A percentile compares a stretch with the other conserved stretches of the same genome.
These are phyloP conservation scores for Rachycentron canadum DNA, from an alignment of 2,797 vertebrate genomes.

Conservation along the genomic window DNA sequence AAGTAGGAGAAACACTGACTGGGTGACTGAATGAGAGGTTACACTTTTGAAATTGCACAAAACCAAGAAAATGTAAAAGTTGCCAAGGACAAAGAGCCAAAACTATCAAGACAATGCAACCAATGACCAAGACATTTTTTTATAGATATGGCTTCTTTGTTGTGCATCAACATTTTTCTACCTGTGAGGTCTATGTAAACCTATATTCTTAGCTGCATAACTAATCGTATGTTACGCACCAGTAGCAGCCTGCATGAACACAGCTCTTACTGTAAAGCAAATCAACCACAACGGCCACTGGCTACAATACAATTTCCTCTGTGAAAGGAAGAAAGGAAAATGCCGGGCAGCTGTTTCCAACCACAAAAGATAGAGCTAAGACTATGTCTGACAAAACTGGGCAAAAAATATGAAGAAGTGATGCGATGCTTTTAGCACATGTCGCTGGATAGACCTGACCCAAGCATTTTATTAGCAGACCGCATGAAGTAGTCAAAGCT, in stretches of 20 bases:
- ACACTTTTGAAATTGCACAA: slow-evolving; percentile 58
- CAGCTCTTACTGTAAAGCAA: slow-evolving; percentile 63
- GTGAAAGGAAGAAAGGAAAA: slow-evolving; percentile 65
- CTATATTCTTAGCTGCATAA: slow-evolving; percentile 32
- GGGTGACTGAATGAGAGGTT: slow-evolving; percentile 62
- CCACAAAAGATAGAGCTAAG: slow-evolving; percentile 64
- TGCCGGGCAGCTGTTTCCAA: slow-evolving; percentile 77
- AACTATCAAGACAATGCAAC: slow-evolving; percentile 30
- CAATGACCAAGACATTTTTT: slow-evolving; percentile 18
- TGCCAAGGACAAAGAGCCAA: slow-evolving; percentile 35
- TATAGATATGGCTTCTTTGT: slow-evolving; percentile 12
- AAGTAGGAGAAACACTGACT: slow-evolving; percentile 57
- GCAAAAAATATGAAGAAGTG: slow-evolving; percentile 53
- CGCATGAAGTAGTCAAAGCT: slow-evolving; percentile 72
- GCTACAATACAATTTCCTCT: slow-evolving; percentile 75
- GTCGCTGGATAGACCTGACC: slow-evolving; percentile 66
- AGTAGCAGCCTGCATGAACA: slow-evolving; percentile 58
- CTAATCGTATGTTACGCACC: slow-evolving; percentile 53
- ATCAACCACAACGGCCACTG: slow-evolving; percentile 62
- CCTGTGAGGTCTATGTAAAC: slow-evolving; percentile 56
- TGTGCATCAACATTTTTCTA: slow-evolving; percentile 4
- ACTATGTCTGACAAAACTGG: slow-evolving; percentile 62
- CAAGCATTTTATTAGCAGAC: slow-evolving; percentile 77
- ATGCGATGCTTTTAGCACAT: slow-evolving; percentile 80
- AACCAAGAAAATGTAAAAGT: slow-evolving; percentile 54